Base-by-base conservation (phyloP, 2,888 invertebrate species). In the Drosophila yooni region DNA sequence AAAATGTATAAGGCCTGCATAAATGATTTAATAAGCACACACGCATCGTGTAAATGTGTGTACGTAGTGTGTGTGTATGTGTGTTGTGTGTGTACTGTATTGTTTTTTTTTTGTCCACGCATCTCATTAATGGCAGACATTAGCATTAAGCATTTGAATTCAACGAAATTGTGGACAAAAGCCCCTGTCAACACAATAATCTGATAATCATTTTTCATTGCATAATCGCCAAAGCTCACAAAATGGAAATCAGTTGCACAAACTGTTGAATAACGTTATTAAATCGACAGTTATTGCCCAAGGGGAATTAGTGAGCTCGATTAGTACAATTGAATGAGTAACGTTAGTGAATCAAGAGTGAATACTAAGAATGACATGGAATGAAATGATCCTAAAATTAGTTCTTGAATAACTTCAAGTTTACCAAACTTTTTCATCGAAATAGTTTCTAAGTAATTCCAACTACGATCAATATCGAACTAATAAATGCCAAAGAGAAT, bases 1-100 rank as follows among this genome's bases (percentile, higher is more conserved):
- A 84, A 88, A 90, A 90, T 90, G 77, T 90, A 89, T 88, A 87
- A 89, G 82, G 89, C 71, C 75, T 89, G 88, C 90, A 90, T 90
- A 84, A 88, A 90, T 87, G 89, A 90, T 90, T 87, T 71, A 90
- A 81, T 86, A 87, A 83, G 79, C 76, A 83, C 65, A 70, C 50
- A 60, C 62, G 34, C 62, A 36, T 79, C 58, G 61, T 51, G 40
- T 21, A 25, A n/a, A 31, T 31, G 43, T 61, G 56, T 33, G 40
- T 29, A 5, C 25, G 31, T 31, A 11, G 48, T 46, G 68, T 62
- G 58, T 13, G 53, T 65, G 48, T 18, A 27, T 25, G 53, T 2
- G 27, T 54, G 34, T 51, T 64, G 34, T 3, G 11, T 4, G 43
- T 21, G 11, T 21, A 13, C 11, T 43, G 27, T 46, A 25, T 64